Percentiles rank a stretch among this genome's conserved stretches.
Conservation (phyloP, 2,888 invertebrate genomes). For the Synanthedon tipuliformis region DNA sequence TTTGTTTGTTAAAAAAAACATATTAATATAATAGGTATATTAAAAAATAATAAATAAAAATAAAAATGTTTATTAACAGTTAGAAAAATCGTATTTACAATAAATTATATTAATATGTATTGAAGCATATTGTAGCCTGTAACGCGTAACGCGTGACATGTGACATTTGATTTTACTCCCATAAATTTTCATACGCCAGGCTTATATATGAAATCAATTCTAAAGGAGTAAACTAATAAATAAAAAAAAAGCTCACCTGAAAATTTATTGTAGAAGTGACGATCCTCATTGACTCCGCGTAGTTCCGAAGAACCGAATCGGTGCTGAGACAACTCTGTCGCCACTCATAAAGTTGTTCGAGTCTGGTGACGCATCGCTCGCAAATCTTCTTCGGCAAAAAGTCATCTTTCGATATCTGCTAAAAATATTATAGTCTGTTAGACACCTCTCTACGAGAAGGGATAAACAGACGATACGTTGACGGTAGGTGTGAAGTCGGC, state of each 20-base stretch:
- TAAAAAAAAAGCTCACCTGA: constrained; percentile 57
- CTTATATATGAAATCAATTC: no score
- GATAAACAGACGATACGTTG: not conserved
- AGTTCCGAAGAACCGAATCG: constrained; percentile 75
- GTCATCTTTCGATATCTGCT: constrained; percentile 79
- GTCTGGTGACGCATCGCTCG: constrained; percentile 73
- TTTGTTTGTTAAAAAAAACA: no score
- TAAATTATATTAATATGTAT: no score
- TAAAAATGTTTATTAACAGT: no score
- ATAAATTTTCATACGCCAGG: no score
- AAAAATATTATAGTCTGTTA: constrained; percentile 11
- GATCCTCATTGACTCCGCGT: constrained; percentile 76
- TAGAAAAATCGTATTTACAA: no score
- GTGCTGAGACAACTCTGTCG: constrained; percentile 74
- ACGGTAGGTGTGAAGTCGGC: not conserved
- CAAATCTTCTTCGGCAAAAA: constrained; percentile 79
- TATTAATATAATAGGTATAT: no score
- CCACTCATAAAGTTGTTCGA: constrained; percentile 79
- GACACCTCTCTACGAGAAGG: not conserved
- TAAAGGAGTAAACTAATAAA: no score
- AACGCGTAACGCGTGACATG: no score
- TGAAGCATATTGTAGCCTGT: no score
- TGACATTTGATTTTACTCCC: no score
- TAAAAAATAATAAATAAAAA: no score
- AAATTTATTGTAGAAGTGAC: constrained; percentile 76